phyloP scores from a whole-genome alignment of 2,888 invertebrate species.

The Pegoplata infirma region DNA sequence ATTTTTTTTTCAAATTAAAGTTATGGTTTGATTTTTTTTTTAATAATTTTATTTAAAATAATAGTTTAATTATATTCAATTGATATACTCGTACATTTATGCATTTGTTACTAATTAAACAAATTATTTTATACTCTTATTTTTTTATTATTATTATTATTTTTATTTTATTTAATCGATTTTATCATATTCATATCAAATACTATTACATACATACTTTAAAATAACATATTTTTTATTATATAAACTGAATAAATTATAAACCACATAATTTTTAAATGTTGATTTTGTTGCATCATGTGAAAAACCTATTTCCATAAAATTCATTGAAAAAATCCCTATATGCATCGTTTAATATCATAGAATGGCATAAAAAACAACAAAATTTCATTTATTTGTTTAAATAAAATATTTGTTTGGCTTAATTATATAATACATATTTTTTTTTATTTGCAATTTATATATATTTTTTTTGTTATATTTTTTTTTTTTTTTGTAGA shows the following conservation, averaged over 20 bases:
- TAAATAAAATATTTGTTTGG: constrained; percentile 76
- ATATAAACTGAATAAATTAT: not conserved
- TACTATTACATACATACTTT: no score
- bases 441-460: constrained; percentile 62
- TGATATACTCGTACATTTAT: constrained; percentile 66
- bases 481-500: constrained; percentile 54
- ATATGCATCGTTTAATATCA: constrained; percentile 26
- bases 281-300: not conserved
- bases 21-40: not conserved
- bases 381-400: constrained; percentile 74
- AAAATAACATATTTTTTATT: constrained; percentile 1
- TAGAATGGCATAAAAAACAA: no score
- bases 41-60: not conserved
- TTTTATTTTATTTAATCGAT: not conserved
- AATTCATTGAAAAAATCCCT: constrained; percentile 37
- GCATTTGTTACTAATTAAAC: constrained; percentile 73
- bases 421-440: constrained; percentile 31
- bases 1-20: not conserved
- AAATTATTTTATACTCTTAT: no score
- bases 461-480: constrained; percentile 59
- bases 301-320: not conserved
- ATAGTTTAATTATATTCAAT: no score
- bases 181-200: not conserved
- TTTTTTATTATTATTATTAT: no score
- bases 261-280: constrained; percentile 1